Percentiles rank a stretch among this genome's conserved stretches.
phyloP scores from a whole-genome alignment of 2,113 vertebrate species.

The Fulmarus glacialis region DNA sequence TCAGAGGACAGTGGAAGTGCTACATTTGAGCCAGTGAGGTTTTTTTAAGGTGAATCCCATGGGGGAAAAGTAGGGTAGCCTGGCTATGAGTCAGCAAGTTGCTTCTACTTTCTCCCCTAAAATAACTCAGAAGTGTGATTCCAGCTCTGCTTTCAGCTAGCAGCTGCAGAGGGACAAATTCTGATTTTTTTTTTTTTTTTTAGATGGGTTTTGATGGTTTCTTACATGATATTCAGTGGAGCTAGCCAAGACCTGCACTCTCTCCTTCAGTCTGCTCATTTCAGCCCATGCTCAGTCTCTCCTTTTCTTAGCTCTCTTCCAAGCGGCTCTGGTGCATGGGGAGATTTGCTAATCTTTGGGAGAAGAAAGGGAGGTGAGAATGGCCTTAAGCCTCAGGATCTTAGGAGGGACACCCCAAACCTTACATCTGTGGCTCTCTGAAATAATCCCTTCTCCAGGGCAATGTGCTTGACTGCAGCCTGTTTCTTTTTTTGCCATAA shows the following conservation, averaged over 20 bases:
- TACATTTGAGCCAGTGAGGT: not conserved
- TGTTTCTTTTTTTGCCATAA: not conserved
- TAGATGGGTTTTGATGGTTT: not conserved
- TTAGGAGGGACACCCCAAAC: not conserved
- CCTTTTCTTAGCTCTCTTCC: not conserved
- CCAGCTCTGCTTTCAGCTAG: not conserved
- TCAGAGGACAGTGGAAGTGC: not conserved
- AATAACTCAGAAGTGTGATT: not conserved
- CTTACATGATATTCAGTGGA: not conserved
- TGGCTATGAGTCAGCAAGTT: not conserved
- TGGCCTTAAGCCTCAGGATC: not conserved
- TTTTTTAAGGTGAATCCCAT: not conserved
- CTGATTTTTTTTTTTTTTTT: no score
- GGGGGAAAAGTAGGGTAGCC: not conserved
- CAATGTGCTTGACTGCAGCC: not conserved
- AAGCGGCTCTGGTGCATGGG: not conserved
- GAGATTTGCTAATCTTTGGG: not conserved
- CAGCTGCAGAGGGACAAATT: not conserved
- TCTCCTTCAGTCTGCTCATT: not conserved
- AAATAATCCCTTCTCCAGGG: not conserved
- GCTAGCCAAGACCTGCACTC: no score
- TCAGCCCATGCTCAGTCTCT: not conserved
- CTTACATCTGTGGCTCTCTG: accelerated
- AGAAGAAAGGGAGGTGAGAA: not conserved
- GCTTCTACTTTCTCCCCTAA: not conserved